Evolutionary conservation across 2,888 invertebrate genomes (phyloP), one percentile per base, ranked within the genome.

Genomic region (Hyppa rectilinea): DNA sequence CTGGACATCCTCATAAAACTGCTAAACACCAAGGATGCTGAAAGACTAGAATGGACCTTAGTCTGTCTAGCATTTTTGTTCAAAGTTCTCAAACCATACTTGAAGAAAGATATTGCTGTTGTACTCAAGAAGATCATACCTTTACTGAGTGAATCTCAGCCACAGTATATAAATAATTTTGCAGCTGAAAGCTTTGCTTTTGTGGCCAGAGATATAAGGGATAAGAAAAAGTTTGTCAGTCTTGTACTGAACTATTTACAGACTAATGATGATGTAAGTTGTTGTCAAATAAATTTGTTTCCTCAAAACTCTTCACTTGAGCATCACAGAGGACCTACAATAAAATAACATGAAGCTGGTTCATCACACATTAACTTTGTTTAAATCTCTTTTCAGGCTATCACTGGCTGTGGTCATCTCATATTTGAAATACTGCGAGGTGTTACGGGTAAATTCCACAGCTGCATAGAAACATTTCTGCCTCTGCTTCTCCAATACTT

Each of bases 141-240:
- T 0, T 93, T 99, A 7, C 92, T 99, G 47, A 97, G 97, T 83
- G 97, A 97, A 63, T 95, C 96, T n/a, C 97, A 97, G 86, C 98
- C 98, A 34, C 97, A 97, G 76, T 98, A 99, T 89, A 97, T 99
- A 31, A 97, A 98, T 83, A 98, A 98, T 88, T 99, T 99, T 96
- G 99, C 99, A 6, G 98, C 99, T 0, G 99, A 99, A 94, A 98
- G 99, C 92, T 99, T 99, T 96, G 98, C 99, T 0, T 99, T 99
- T 96, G 97, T 99, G 2, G 98, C 99, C 4, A 96, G 99, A 80
- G 98, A 98, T 96, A 97, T 98, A 17, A 97, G 97, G 82, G 98
- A 99, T 85, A 98, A 97, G 85, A 96, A 97, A 40, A 96, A 96
- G 62, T 97, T 99, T 90, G 91, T 99, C 50, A 96, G 96, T 56